A percentile compares a stretch with the other conserved stretches of the same genome.
Evolutionary conservation across 1,140 invertebrate genomes (phyloP).

Genomic region (Drosophila lacertosa): DNA sequence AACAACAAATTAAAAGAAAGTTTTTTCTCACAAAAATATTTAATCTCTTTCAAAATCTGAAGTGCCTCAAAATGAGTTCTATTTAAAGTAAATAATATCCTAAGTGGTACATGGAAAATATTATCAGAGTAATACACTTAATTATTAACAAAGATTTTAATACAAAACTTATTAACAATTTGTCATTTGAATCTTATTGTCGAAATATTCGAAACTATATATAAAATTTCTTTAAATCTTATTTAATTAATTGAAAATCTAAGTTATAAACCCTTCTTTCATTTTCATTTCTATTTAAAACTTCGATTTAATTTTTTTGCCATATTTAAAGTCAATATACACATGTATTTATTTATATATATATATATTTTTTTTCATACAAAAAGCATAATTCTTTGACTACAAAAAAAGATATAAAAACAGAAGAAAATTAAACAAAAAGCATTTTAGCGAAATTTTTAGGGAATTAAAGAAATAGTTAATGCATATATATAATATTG

Average conservation of each 20-base stretch:
- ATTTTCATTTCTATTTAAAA: background rate
- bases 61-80: background rate
- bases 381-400: slow-evolving; percentile 59
- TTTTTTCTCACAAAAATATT: too few species aligned
- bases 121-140: background rate
- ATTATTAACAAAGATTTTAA: background rate
- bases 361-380: slow-evolving; percentile 57
- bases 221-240: too few species aligned
- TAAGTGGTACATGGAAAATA: background rate
- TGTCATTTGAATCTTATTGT: too few species aligned
- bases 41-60: too few species aligned
- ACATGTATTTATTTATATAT: slow-evolving; percentile 51
- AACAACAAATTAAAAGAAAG: too few species aligned
- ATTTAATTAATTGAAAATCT: too few species aligned
- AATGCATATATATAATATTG: too few species aligned
- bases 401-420: slow-evolving; percentile 30
- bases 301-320: slow-evolving; percentile 55
- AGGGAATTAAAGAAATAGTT: too few species aligned
- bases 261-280: background rate
- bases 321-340: too few species aligned
- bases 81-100: background rate
- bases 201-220: too few species aligned
- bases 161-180: too few species aligned
- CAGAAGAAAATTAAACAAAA: slow-evolving; percentile 63
- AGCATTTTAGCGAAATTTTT: slow-evolving; percentile 77